Evolutionary conservation across 2,113 vertebrate species (phyloP), one percentile per base, ranked within the genome.

Genomic region (Numida meleagris): DNA sequence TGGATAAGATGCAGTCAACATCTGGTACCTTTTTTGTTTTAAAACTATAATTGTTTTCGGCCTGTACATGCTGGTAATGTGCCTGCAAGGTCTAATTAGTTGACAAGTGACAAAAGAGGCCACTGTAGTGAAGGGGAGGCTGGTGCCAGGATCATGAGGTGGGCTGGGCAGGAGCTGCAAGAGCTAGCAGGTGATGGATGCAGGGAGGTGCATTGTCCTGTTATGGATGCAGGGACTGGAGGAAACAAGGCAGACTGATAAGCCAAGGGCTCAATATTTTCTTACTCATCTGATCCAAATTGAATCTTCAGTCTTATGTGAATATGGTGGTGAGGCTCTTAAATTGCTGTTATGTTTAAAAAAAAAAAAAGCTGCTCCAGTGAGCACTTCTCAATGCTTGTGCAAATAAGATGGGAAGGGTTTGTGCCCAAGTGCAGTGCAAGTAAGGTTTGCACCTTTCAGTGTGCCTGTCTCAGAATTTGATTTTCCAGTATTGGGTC

Each of bases 21-120:
- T 89, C 89, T 94, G 96, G 48, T 92, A 57, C 25, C 61, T 89
- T 78, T 95, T 40, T 31, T 2, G 38, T 74, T 73, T 38, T 76
- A 86, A 92, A 94, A 4, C 63, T 86, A 17, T 71, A 89, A 77
- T 92, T 84, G 62, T 86, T 95, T 89, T 93, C 91, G 78, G 21
- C 33, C 74, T 88, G 42, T 77, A 63, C 93, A 33, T 12, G 55
- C 57, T 93, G 68, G 62, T 96, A 92, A 83, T 85, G 45, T 80
- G 46, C 59, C 81, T 91, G 29, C 12, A 1, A 86, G n/a, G 80
- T 79, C 67, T 90, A 96, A 96, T 68, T 93, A 85, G 40, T 14
- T 93, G 83, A 93, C 36, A 91, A 92, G 91, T 94, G 86, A 96
- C 87, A 90, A 90, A 96, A 90, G 61, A 90, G 86, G 31, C 42